Percentiles rank a stretch among this genome's conserved stretches.
phyloP scores from a whole-genome alignment of 2,113 vertebrate genomes.

The Larimichthys polyactis region DNA sequence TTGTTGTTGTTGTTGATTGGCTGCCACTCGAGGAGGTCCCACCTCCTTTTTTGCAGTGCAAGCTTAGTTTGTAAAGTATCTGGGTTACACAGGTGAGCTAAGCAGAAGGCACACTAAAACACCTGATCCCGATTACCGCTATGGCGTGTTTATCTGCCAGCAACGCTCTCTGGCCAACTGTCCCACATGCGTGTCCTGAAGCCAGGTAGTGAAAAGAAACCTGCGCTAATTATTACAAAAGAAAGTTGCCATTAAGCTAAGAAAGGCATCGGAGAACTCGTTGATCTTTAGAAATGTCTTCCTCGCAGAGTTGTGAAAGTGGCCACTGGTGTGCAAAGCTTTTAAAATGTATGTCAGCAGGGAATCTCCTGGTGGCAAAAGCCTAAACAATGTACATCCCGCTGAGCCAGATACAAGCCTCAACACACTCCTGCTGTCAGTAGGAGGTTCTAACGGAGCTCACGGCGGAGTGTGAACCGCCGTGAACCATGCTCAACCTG shows the following conservation, averaged over 20 bases:
- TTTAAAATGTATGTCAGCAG: slow-evolving; percentile 49
- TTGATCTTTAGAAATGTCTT: slow-evolving; percentile 29
- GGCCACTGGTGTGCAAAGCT: slow-evolving; percentile 21
- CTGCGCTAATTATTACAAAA: background rate
- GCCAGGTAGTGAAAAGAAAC: slow-evolving; percentile 8
- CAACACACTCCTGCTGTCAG: slow-evolving; percentile 65
- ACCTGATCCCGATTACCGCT: slow-evolving; percentile 62
- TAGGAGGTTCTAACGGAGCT: slow-evolving; percentile 25
- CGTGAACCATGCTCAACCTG: slow-evolving; percentile 58
- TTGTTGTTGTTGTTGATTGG: background rate
- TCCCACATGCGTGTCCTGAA: slow-evolving; percentile 23
- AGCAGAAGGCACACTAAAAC: slow-evolving; percentile 58
- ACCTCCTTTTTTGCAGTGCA: background rate
- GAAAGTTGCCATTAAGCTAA: background rate
- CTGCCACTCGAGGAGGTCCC: background rate
- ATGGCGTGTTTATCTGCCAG: slow-evolving; percentile 38
- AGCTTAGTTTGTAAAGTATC: slow-evolving; percentile 9
- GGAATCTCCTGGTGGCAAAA: slow-evolving; percentile 21
- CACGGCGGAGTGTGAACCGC: background rate
- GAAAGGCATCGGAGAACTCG: background rate
- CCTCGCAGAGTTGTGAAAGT: slow-evolving; percentile 30
- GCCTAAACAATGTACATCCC: slow-evolving; percentile 43
- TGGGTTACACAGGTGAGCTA: slow-evolving; percentile 55
- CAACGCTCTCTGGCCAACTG: slow-evolving; percentile 46
- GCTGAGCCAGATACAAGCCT: slow-evolving; percentile 66